phyloP scores from a whole-genome alignment of 2,888 invertebrate species.

The Acleris holmiana region DNA sequence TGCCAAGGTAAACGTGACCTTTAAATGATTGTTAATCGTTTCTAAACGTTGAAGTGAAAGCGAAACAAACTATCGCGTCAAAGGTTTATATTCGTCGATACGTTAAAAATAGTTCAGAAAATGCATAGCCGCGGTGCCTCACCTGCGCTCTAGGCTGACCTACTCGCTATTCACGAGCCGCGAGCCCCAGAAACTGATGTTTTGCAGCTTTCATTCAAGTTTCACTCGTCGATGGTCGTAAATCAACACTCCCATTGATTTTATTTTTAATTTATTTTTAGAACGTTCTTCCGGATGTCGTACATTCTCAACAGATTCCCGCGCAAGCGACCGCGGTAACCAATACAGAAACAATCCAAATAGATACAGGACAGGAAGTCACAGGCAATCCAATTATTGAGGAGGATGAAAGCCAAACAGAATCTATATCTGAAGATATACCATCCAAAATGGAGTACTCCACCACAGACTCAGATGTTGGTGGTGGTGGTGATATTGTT shows the following conservation, averaged over 20 bases:
- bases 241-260: conserved; percentile 51
- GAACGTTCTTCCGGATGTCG: conserved; percentile 83
- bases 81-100: conserved; percentile 62
- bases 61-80: conserved; percentile 50
- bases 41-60: conserved; percentile 27
- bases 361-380: conserved; percentile 49
- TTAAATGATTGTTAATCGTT: conserved; percentile 33
- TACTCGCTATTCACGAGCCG: conserved; percentile 35
- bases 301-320: conserved; percentile 78
- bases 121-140: conserved; percentile 60
- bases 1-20: conserved; percentile 61
- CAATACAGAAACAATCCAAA: conserved; percentile 51
- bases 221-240: conserved; percentile 39
- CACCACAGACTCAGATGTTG: conserved; percentile 59
- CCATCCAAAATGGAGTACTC: conserved; percentile 70
- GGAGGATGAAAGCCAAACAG: conserved; percentile 63
- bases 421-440: conserved; percentile 77
- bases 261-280: conserved; percentile 80
- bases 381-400: conserved; percentile 46
- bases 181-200: conserved; percentile 27
- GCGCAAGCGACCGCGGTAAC: conserved; percentile 59
- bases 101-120: conserved; percentile 68
- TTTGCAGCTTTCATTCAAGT: conserved; percentile 26
- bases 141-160: conserved; percentile 46
- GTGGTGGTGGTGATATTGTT: conserved; percentile 39